phyloP scores from a whole-genome alignment of 2,888 invertebrate species.

The Nymphalis polychloros region DNA sequence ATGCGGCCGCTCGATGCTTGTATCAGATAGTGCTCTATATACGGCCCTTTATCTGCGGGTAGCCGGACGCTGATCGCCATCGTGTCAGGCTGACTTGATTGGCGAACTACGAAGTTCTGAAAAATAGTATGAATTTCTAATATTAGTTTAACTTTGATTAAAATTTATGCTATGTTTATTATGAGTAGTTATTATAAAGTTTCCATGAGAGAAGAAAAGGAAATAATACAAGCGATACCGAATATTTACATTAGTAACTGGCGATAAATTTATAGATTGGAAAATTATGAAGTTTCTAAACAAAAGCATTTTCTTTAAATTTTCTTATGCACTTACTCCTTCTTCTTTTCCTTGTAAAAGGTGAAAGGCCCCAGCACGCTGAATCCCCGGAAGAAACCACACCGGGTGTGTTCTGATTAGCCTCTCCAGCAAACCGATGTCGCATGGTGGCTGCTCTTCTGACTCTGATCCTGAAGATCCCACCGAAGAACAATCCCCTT shows the following conservation, averaged over 20 bases:
- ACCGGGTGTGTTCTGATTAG: slow-evolving; percentile 95
- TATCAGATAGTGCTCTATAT: slow-evolving; percentile 97
- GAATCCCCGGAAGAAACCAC: slow-evolving; percentile 97
- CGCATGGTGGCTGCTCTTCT: slow-evolving; percentile 89
- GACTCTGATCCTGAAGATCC: slow-evolving; percentile 80
- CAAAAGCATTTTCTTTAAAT: neutral
- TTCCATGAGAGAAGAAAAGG: too few species aligned
- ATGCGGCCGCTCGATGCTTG: slow-evolving; percentile 91
- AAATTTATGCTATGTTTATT: too few species aligned
- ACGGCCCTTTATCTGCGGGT: slow-evolving; percentile 92
- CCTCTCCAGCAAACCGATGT: slow-evolving; percentile 92
- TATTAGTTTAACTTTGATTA: too few species aligned
- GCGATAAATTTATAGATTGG: too few species aligned
- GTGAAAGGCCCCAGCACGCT: slow-evolving; percentile 96
- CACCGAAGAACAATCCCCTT: slow-evolving; percentile 82
- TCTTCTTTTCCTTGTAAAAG: slow-evolving; percentile 95
- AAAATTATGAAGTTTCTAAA: neutral
- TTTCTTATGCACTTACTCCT: slow-evolving; percentile 84
- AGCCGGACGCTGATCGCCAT: slow-evolving; percentile 97
- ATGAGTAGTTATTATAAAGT: too few species aligned
- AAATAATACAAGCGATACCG: too few species aligned
- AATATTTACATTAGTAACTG: too few species aligned
- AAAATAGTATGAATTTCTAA: slow-evolving; percentile 43
- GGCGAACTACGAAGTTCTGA: slow-evolving; percentile 96
- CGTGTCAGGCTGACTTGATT: slow-evolving; percentile 95